phyloP scores from a whole-genome alignment of 2,888 invertebrate genomes.

The Aporophyla lueneburgensis region DNA sequence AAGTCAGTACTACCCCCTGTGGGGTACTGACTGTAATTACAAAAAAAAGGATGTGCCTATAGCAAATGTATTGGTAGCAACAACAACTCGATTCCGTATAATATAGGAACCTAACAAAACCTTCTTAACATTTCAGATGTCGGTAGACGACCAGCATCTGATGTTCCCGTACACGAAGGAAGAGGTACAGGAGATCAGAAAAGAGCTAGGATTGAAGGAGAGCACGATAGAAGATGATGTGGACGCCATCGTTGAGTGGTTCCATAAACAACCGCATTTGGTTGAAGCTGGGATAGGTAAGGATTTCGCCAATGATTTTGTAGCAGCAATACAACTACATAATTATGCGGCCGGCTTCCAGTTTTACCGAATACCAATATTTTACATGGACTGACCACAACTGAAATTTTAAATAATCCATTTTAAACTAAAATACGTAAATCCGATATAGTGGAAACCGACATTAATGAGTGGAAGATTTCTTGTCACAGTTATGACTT shows the following conservation, averaged over 20 bases:
- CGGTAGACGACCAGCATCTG: slow-evolving; percentile 64
- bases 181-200: slow-evolving; percentile 76
- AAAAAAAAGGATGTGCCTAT: too few relatives aligned
- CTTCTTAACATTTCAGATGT: slow-evolving; percentile 71
- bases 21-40: too few relatives aligned
- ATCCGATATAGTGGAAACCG: too few relatives aligned
- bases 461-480: too few relatives aligned
- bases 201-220: slow-evolving; percentile 78
- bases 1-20: too few relatives aligned
- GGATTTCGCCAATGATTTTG: background rate
- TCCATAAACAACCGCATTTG: slow-evolving; percentile 82
- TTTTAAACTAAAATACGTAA: too few relatives aligned
- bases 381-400: too few relatives aligned
- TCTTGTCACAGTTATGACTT: too few relatives aligned
- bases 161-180: slow-evolving; percentile 74
- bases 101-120: background rate
- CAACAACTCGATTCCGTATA: background rate
- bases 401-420: too few relatives aligned
- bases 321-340: background rate
- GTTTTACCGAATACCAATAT: too few relatives aligned
- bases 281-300: slow-evolving; percentile 81
- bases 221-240: slow-evolving; percentile 79
- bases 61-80: background rate
- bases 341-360: background rate
- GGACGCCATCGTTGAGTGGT: slow-evolving; percentile 82